Base-by-base conservation (phyloP, 2,888 invertebrate species). In the Adelphocoris suturalis region DNA sequence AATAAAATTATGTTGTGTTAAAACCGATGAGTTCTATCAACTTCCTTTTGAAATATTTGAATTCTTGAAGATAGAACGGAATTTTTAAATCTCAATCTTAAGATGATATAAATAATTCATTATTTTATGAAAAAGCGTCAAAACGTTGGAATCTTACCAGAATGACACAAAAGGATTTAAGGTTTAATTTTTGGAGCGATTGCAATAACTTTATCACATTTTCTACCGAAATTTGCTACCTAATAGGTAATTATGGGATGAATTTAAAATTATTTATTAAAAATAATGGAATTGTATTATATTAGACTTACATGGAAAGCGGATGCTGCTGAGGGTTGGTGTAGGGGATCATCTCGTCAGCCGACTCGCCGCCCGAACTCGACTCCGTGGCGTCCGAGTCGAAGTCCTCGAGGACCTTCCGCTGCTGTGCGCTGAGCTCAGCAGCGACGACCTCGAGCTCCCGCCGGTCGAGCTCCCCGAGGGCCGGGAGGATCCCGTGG, bases 321-420 rank as follows among this genome's bases (percentile, higher is more conserved):
- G 95, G 91, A 61, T 92, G 95, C 92, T 96, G 96, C 92, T 96
- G 95, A 84, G 95, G 94, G 94, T 97, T 97, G 93, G 96, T 97
- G 94, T 96, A 97, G 90, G 94, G 94, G 92, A 97, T 95, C 94
- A 96, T 95, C 93, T 98, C 98, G 94, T 98, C 98, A 93, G 97
- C 97, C 92, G 98, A 98, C 93, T 98, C 98, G 52, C 97, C 98
- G 87, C 98, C 98, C 19, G 98, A 98, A 93, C 98, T 98, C 91
- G 98, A 98, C 19, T 96, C 97, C 0, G 99, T 99, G 55, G 97
- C 98, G 94, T 99, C 98, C 0, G 98, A 98, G 93, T 99, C 98
- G 91, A 97, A 94, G 92, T 96, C 96, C 90, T 95, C 94, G 93
- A 97, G 96, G 89, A 97, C 95, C 91, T 96, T 94, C 46, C 95